Evolutionary conservation across 1,140 invertebrate species (phyloP), one percentile per base, ranked within the genome.

Genomic region (Brachionus plicatilis): DNA sequence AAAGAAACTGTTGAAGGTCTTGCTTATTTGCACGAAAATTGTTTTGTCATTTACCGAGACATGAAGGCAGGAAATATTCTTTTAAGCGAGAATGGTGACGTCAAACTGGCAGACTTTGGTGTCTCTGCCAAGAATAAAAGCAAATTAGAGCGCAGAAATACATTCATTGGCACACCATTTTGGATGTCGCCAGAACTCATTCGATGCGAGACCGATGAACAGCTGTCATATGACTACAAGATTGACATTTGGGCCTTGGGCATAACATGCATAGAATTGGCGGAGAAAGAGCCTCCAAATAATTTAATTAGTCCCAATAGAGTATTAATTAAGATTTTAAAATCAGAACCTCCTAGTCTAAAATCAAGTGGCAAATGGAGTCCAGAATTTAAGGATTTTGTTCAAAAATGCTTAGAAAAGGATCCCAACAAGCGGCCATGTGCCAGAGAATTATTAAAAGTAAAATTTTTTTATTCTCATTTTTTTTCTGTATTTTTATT

Each of bases 1-100:
- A 72, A 66, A 17, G 76, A 85, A 82, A 45, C 60, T 45, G 24
- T 76, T 17, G 41, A 66, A 33, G 85, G 41, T 12, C 41, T 85
- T 27, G 70, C 14, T 5, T 85, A 80, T 76, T 60, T 85, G n/a
- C 85, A 85, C 43, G 75, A 80, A 14, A 53, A 50, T 33, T 43
- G 45, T 45, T 60, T 76, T 65, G 70, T 84, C 3, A 84, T 84
- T n/a, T 47, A 84, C 29, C 20, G 96, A 88, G 96, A 98, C 90
- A 96, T 98, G 86, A 98, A 98, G 91, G 96, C 96, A 82, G 97
- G 97, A n/a, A 99, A 99, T 90, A 99, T 99, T 88, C 91, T 99
- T 45, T 92, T 99, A 17, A 99, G 97, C 3, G 97, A 99, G 91
- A 94, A 94, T 90, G 98, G 97, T 7, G 94, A 95, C 5, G 96